Conservation (phyloP, 2,113 vertebrate species). For the Thamnophis sirtalis region DNA sequence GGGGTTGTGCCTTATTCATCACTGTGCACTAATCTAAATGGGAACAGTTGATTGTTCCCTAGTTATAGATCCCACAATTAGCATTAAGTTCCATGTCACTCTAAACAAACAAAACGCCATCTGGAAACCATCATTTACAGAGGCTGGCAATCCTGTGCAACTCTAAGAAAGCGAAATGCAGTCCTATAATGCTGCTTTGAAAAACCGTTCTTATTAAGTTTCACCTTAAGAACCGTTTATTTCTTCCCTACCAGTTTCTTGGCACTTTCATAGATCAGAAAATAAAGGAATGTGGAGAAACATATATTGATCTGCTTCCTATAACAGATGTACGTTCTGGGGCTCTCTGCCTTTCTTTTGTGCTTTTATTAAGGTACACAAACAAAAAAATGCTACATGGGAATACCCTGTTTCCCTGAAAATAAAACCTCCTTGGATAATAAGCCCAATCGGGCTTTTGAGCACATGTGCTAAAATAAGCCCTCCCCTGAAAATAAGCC, state of each 20-base stretch:
- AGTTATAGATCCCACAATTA: not conserved
- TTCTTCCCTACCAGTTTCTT: not conserved
- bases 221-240: not conserved
- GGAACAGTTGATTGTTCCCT: not conserved
- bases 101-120: not conserved
- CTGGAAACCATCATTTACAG: no score
- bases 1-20: not conserved
- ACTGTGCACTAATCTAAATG: not conserved
- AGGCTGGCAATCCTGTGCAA: not conserved
- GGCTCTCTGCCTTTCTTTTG: constrained; percentile 1
- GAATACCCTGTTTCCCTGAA: no score
- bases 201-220: not conserved
- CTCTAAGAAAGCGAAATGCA: not conserved
- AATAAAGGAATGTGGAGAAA: constrained; percentile 7
- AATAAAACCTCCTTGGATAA: no score
- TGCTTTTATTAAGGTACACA: not conserved
- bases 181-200: constrained; percentile 17
- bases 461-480: no score
- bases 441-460: no score
- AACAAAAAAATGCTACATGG: not conserved
- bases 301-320: constrained; percentile 13
- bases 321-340: not conserved
- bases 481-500: no score
- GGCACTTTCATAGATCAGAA: constrained; percentile 15
- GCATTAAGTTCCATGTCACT: not conserved